These are phyloP conservation scores for Grantiella picta DNA, from an alignment of 2,113 vertebrate species.

Conservation along the genomic window DNA sequence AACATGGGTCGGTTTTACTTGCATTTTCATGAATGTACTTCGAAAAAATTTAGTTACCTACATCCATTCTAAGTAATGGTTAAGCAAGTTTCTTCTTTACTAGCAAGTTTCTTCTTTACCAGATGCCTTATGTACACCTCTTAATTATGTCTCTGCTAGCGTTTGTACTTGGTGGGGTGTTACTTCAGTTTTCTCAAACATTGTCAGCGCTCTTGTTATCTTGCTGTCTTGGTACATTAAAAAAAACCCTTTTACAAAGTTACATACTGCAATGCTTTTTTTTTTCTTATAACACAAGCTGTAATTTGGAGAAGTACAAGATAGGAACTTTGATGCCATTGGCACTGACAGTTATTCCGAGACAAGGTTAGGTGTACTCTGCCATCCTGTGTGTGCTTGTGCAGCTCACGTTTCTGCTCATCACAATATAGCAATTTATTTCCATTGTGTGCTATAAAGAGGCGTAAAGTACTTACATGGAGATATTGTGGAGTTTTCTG, in stretches of 20 bases:
- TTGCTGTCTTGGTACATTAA: not conserved
- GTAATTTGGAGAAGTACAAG: not conserved
- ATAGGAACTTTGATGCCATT: not conserved
- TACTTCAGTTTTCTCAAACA: not conserved
- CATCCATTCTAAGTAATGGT: not conserved
- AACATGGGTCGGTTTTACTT: not conserved
- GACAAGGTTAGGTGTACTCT: not conserved
- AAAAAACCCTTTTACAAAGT: not conserved
- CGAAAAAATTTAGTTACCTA: not conserved
- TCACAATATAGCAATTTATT: not conserved
- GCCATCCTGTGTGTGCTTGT: not conserved
- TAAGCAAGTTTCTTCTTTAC: not conserved
- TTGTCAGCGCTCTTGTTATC: not conserved
- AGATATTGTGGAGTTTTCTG: not conserved
- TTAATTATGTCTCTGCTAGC: not conserved
- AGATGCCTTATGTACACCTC: not conserved
- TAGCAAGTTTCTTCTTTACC: not conserved
- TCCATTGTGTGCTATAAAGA: not conserved
- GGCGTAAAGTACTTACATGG: not conserved
- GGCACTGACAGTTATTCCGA: not conserved
- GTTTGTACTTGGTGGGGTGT: fast-evolving
- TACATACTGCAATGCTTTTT: fast-evolving
- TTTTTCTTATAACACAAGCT: not conserved
- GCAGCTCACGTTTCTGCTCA: not conserved
- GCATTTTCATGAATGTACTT: not conserved